phyloP scores from a whole-genome alignment of 2,113 vertebrate genomes.

The Myiozetetes cayanensis region DNA sequence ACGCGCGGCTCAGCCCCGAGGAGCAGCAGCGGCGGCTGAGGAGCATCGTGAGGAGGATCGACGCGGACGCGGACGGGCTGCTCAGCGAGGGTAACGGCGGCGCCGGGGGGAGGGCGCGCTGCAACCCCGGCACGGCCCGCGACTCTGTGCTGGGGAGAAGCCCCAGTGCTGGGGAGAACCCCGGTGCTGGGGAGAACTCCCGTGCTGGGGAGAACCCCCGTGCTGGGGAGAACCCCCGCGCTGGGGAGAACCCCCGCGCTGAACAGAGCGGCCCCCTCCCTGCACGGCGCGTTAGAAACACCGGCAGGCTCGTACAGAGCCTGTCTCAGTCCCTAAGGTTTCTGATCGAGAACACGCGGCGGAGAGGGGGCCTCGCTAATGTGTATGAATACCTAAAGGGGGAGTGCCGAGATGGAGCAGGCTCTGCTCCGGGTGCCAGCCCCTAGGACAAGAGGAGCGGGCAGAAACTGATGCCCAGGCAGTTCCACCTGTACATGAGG shows the following conservation, averaged over 20 bases:
- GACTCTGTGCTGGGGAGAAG: neutral
- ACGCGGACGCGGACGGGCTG: slow-evolving; percentile 79
- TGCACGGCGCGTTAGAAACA: neutral
- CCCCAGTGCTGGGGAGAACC: neutral
- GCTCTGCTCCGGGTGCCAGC: neutral
- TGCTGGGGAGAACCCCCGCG: no score
- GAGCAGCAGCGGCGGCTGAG: slow-evolving; percentile 82
- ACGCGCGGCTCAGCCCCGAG: slow-evolving; percentile 81
- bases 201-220: neutral
- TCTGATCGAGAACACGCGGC: neutral
- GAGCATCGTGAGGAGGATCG: slow-evolving; percentile 86
- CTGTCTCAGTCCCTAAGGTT: rapidly evolving
- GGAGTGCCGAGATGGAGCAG: neutral
- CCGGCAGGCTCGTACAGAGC: rapidly evolving
- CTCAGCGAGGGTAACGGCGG: slow-evolving; percentile 80
- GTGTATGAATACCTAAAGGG: no score
- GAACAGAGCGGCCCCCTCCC: neutral
- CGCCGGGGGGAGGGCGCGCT: neutral
- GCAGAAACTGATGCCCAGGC: neutral
- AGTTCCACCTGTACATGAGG: neutral
- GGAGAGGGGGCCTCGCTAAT: neutral
- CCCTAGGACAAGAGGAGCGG: neutral
- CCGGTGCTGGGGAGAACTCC: no score
- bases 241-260: neutral
- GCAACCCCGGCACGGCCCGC: neutral